Evolutionary conservation across 2,113 vertebrate species (phyloP).

Genomic region (Scopus umbretta): DNA sequence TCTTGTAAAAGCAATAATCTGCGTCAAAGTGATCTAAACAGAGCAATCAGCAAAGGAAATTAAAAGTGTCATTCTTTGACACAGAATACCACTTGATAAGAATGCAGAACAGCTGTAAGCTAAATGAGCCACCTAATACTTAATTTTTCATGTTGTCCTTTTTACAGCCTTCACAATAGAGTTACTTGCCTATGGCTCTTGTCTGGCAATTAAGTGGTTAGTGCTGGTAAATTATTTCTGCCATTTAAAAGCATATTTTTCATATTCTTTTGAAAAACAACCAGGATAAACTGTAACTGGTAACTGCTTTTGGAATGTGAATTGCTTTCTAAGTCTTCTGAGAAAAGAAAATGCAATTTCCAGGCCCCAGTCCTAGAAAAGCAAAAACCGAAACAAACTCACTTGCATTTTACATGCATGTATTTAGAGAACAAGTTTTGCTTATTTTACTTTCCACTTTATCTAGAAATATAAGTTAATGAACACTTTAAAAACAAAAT

Average conservation of each 20-base stretch:
- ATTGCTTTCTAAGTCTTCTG: neutral
- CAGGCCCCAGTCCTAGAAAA: neutral
- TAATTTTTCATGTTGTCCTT: neutral
- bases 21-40: constrained; percentile 41
- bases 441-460: neutral
- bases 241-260: neutral
- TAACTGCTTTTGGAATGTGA: neutral
- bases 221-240: neutral
- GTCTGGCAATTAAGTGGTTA: neutral
- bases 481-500: neutral
- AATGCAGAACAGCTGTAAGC: constrained; percentile 36
- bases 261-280: neutral
- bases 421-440: neutral
- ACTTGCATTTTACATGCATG: neutral
- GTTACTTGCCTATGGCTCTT: neutral
- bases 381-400: neutral
- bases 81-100: neutral
- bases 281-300: neutral
- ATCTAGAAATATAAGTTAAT: neutral
- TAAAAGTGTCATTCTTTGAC: constrained; percentile 10
- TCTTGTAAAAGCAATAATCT: constrained; percentile 21
- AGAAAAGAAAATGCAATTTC: neutral
- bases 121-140: neutral
- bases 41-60: constrained; percentile 11
- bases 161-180: neutral